Conservation (phyloP, 53 echinoderm and acorn worm species). For the Mesocentrotus franciscanus region DNA sequence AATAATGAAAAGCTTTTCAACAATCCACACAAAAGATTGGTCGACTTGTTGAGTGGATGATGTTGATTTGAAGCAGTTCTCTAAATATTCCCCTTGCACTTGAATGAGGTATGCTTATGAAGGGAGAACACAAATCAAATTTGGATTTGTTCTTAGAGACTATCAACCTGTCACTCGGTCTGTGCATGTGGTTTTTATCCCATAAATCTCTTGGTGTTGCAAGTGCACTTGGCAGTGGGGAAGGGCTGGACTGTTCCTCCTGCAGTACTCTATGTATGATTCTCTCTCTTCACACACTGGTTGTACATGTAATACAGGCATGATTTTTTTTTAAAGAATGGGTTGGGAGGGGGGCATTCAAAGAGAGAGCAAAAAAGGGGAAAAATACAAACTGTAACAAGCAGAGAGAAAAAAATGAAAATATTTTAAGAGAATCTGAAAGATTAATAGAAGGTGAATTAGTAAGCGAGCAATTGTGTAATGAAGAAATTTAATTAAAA, state of each 20-base stretch:
- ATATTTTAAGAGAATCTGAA: background rate
- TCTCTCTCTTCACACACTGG: too few relatives aligned
- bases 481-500: too few relatives aligned
- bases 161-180: constrained; percentile 55
- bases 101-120: constrained; percentile 48
- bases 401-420: background rate
- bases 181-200: constrained; percentile 42
- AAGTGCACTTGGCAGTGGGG: constrained; percentile 6
- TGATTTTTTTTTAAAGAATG: too few relatives aligned
- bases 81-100: constrained; percentile 57
- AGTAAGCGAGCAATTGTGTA: too few relatives aligned
- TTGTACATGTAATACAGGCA: too few relatives aligned
- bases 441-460: background rate
- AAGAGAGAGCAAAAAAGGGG: too few relatives aligned
- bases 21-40: constrained; percentile 21
- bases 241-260: background rate
- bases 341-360: too few relatives aligned
- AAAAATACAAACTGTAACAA: too few relatives aligned
- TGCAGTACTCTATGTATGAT: background rate
- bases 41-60: constrained; percentile 15
- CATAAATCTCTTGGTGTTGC: background rate
- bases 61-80: constrained; percentile 1
- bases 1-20: constrained; percentile 32
- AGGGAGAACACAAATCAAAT: constrained; percentile 47
- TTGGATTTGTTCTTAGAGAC: constrained; percentile 44